A percentile compares a stretch with the other conserved stretches of the same genome.
phyloP scores from a whole-genome alignment of 2,113 vertebrate genomes.

The Brachirus orientalis region DNA sequence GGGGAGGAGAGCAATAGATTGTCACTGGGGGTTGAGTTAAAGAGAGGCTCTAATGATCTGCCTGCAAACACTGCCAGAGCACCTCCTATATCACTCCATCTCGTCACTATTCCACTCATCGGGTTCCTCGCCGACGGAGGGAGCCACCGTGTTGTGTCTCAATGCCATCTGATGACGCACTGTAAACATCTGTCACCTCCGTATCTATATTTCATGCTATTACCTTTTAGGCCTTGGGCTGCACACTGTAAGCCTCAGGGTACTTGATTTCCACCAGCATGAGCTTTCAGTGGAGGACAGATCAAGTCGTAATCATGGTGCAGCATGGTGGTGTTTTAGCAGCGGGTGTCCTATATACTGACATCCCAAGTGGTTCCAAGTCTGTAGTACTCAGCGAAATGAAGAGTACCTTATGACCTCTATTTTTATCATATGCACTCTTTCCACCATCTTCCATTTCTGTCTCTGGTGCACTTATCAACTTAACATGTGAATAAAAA shows the following conservation, averaged over 20 bases:
- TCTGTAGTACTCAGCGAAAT: conserved; percentile 80
- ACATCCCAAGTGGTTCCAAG: conserved; percentile 75
- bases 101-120: conserved; percentile 64
- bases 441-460: conserved; percentile 39
- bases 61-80: conserved; percentile 73
- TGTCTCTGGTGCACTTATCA: conserved; percentile 37
- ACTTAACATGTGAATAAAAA: conserved; percentile 46
- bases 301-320: conserved; percentile 78
- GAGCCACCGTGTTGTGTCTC: conserved; percentile 72
- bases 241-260: conserved; percentile 78
- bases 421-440: conserved; percentile 77
- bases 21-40: conserved; percentile 79
- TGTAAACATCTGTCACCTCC: conserved; percentile 77
- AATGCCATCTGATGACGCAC: conserved; percentile 69
- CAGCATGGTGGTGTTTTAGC: conserved; percentile 73
- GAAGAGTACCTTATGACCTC: conserved; percentile 75
- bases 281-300: conserved; percentile 71
- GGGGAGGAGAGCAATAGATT: conserved; percentile 81
- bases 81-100: conserved; percentile 75
- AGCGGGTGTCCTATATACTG: conserved; percentile 78
- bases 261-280: conserved; percentile 71
- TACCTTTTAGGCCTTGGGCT: conserved; percentile 80
- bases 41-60: conserved; percentile 77
- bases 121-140: conserved; percentile 70
- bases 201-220: conserved; percentile 81